These are phyloP conservation scores for Drosophila pectinifera DNA, from an alignment of 1,140 invertebrate genomes.

Conservation along the genomic window DNA sequence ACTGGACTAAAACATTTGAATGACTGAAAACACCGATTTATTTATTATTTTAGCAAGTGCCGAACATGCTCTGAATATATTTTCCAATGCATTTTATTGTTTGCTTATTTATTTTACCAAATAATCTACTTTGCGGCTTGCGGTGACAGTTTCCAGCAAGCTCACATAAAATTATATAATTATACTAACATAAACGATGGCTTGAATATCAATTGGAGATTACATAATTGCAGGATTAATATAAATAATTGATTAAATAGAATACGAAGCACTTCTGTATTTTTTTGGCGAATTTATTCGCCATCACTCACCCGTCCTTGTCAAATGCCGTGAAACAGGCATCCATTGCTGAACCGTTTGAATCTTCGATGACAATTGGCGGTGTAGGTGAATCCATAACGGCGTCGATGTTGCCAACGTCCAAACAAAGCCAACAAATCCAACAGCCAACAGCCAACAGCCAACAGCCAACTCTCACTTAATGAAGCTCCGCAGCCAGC, in stretches of 20 bases:
- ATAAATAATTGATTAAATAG: conserved; percentile 7
- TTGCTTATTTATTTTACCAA: conserved; percentile 25
- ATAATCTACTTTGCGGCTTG: conserved; percentile 39
- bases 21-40: conserved; percentile 1
- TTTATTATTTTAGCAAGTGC: conserved; percentile 17
- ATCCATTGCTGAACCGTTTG: conserved; percentile 89
- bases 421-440: conserved; percentile 55
- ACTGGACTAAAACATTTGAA: conserved; percentile 9
- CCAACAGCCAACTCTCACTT: conserved; percentile 57
- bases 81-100: conserved; percentile 9
- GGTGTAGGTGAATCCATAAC: conserved; percentile 85
- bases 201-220: neutral
- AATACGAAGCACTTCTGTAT: neutral
- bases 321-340: conserved; percentile 94
- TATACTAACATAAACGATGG: neutral
- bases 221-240: conserved; percentile 30
- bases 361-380: conserved; percentile 85
- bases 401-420: conserved; percentile 70
- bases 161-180: conserved; percentile 41
- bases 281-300: neutral
- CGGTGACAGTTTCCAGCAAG: conserved; percentile 5
- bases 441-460: conserved; percentile 39
- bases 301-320: conserved; percentile 89
- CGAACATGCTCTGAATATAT: conserved; percentile 6
- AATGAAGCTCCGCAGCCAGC: conserved; percentile 68